A percentile compares a stretch with the other conserved stretches of the same genome.
These are phyloP conservation scores for Gobius niger DNA, from an alignment of 2,113 vertebrate species.

Conservation along the genomic window DNA sequence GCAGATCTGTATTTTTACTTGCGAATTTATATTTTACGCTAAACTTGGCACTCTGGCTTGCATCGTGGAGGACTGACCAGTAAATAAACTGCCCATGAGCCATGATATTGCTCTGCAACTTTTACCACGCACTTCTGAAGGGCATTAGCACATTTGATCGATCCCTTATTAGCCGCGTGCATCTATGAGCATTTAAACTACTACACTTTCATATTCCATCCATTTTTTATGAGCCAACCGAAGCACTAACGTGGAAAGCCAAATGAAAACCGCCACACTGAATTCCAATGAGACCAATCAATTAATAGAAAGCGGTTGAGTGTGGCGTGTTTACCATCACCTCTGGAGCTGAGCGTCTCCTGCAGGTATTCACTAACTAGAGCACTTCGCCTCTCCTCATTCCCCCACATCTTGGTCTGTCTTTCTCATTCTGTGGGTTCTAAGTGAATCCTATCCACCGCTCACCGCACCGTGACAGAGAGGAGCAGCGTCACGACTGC, in stretches of 20 bases:
- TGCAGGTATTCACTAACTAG: slow-evolving; percentile 28
- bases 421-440: slow-evolving; percentile 25
- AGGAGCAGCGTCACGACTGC: slow-evolving; percentile 49
- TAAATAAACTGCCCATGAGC: neutral
- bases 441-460: slow-evolving; percentile 29
- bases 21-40: neutral
- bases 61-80: neutral
- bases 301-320: slow-evolving; percentile 25
- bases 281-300: slow-evolving; percentile 49
- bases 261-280: slow-evolving; percentile 23
- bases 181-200: slow-evolving; percentile 24
- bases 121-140: slow-evolving; percentile 10
- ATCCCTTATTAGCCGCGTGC: slow-evolving; percentile 14
- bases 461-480: slow-evolving; percentile 45
- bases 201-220: slow-evolving; percentile 18
- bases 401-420: slow-evolving; percentile 9
- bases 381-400: slow-evolving; percentile 18
- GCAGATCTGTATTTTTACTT: too few relatives aligned
- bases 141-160: slow-evolving; percentile 23
- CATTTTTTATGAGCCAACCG: slow-evolving; percentile 17
- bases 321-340: slow-evolving; percentile 42
- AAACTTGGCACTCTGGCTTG: neutral
- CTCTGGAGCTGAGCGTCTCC: slow-evolving; percentile 31
- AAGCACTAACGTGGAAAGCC: slow-evolving; percentile 27
- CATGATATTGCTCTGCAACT: neutral